These are phyloP conservation scores for Oasisia sp. DNA, from an alignment of 2,888 invertebrate species.

Conservation along the genomic window DNA sequence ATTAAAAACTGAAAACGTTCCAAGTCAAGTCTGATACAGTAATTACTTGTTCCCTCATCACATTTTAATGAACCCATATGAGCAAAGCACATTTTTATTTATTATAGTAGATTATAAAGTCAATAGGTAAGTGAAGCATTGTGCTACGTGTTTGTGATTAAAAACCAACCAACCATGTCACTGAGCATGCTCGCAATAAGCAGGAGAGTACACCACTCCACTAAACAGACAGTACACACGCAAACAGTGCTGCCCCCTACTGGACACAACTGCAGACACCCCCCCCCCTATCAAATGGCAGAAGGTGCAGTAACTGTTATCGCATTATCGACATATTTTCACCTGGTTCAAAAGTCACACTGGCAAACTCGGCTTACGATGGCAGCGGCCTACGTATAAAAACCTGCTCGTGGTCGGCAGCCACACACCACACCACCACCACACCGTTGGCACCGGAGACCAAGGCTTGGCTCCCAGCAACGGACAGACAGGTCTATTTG, in stretches of 20 bases:
- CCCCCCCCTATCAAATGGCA: background rate
- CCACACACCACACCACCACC: background rate
- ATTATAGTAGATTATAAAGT: background rate
- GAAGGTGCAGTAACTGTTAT: constrained; percentile 17
- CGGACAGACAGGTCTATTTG: background rate
- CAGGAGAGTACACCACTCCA: background rate
- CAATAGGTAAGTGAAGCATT: background rate
- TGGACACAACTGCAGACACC: background rate
- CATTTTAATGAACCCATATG: background rate
- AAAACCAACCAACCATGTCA: background rate
- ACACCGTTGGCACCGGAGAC: background rate
- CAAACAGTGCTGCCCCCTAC: background rate
- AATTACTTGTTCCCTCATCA: background rate
- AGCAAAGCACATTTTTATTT: background rate
- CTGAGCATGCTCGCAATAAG: background rate
- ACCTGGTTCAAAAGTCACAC: background rate
- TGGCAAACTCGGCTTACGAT: background rate
- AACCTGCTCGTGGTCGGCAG: background rate
- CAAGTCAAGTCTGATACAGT: background rate
- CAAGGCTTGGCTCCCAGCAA: background rate
- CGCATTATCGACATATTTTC: constrained; percentile 10
- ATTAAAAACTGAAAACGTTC: background rate
- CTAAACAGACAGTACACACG: background rate
- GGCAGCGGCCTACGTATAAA: background rate
- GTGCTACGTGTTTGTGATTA: background rate